Evolutionary conservation across 2,888 invertebrate species (phyloP).

Genomic region (Napeogenes sylphis): DNA sequence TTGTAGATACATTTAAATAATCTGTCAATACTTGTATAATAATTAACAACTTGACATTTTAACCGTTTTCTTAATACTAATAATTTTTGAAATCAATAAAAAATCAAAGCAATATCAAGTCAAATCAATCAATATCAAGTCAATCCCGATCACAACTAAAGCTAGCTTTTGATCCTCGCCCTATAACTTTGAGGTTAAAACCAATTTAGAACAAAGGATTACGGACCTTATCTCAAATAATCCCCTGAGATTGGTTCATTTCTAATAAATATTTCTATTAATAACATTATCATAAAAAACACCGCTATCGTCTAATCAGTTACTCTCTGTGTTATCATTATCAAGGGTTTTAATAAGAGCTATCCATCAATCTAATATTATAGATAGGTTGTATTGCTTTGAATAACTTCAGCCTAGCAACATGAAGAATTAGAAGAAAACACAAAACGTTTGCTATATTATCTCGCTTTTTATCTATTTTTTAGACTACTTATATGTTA

Average conservation of each 20-base stretch:
- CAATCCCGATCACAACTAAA: background rate
- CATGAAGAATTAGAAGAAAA: background rate
- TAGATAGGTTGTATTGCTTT: slow-evolving; percentile 17
- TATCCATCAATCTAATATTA: slow-evolving; percentile 14
- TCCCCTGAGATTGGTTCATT: background rate
- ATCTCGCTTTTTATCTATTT: too few species aligned
- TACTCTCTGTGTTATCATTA: background rate
- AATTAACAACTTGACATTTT: too few species aligned
- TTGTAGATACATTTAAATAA: too few species aligned
- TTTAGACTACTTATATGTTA: too few species aligned
- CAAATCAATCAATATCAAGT: background rate
- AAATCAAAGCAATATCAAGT: background rate
- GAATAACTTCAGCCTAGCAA: background rate
- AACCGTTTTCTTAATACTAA: too few species aligned
- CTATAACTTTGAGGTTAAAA: background rate
- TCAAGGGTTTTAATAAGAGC: slow-evolving; percentile 9
- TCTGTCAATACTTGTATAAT: too few species aligned
- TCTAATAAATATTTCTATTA: background rate
- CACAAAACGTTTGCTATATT: background rate
- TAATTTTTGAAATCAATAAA: too few species aligned
- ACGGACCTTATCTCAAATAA: background rate
- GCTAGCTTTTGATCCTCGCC: slow-evolving; percentile 1
- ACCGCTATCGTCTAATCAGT: background rate
- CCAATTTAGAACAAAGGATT: background rate
- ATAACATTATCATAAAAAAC: background rate